These are phyloP conservation scores for Drosophila lacteicornis DNA, from an alignment of 1,140 invertebrate genomes.

Conservation along the genomic window DNA sequence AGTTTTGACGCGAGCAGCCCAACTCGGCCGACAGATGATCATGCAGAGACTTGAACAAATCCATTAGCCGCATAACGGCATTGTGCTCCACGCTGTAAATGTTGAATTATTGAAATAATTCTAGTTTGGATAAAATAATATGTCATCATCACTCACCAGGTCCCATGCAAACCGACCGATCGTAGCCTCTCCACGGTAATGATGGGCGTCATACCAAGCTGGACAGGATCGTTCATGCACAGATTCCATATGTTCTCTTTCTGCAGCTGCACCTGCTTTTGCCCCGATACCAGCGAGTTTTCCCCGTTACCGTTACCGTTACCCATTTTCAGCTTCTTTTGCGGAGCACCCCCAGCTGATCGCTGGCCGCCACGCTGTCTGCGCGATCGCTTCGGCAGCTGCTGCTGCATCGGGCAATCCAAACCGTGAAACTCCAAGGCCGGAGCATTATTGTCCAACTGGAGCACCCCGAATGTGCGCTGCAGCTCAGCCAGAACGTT, in stretches of 20 bases:
- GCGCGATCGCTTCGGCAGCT: background rate
- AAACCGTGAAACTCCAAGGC: constrained; percentile 56
- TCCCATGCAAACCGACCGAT: constrained; percentile 3
- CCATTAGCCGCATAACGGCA: constrained; percentile 51
- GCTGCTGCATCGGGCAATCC: constrained; percentile 17
- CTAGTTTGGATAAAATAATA: background rate
- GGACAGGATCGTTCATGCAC: background rate
- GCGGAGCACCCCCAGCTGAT: background rate
- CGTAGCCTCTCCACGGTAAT: constrained; percentile 7
- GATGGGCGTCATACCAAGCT: background rate
- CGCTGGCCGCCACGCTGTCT: background rate
- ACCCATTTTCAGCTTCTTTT: constrained; percentile 30
- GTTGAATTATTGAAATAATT: background rate
- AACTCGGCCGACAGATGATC: constrained; percentile 47
- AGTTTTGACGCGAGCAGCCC: constrained; percentile 34
- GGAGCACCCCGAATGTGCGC: constrained; percentile 22
- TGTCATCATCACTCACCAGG: constrained; percentile 33
- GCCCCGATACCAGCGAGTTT: constrained; percentile 10
- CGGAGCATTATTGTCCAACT: constrained; percentile 23
- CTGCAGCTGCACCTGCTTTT: constrained; percentile 40
- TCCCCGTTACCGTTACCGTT: too few relatives aligned
- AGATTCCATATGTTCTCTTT: constrained; percentile 44
- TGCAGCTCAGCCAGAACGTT: constrained; percentile 38
- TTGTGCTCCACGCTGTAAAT: constrained; percentile 36
- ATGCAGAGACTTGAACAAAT: constrained; percentile 63